Base-by-base conservation (phyloP, 2,888 invertebrate genomes). In the Hydrotaea cyrtoneurina region DNA sequence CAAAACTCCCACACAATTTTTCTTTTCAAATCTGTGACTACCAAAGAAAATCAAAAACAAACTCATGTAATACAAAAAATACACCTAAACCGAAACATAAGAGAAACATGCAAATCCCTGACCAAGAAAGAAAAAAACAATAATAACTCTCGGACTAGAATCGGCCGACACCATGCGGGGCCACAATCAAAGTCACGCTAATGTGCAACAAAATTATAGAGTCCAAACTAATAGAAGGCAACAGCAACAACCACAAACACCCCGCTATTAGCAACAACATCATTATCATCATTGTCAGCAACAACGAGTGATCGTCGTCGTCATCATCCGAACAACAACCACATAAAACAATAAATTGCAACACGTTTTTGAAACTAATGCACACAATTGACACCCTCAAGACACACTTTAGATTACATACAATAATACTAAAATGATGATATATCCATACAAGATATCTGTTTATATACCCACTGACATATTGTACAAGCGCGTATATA, bases 381-480 rank as follows among this genome's bases (percentile, higher is more conserved):
- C 82, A 81, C 59, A 87, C 90, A 90, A 90, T 90, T 90, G 90
- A 90, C 90, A 90, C 90, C 90, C 90, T 89, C 89, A 88, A 90
- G 90, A 89, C 87, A 90, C 88, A 89, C 87, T 89, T 89, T 88
- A 82, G 85, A 85, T 80, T 77, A 69, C 59, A 77, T 57, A 76
- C 43, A 71, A 64, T 46, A 78, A 26, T 17, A 73, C 57, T 39
- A 74, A 39, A 26, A 80, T 82, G 62, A 80, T 80, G 53, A 62
- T 83, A 71, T 3, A 71, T 10, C 15, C 23, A 46, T n/a, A 36
- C 8, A 66, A 13, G n/a, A 53, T 53, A 53, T 53, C 19, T 17
- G n/a, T 8, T 7, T 55, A 55, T 5, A 55, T 53, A 53, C 19
- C n/a, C 13, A 17, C 5, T 2, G 5, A 53, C 17, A 53, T 53